These are phyloP conservation scores for Clarias macrocephalus DNA, from an alignment of 2,113 vertebrate species.

Conservation along the genomic window DNA sequence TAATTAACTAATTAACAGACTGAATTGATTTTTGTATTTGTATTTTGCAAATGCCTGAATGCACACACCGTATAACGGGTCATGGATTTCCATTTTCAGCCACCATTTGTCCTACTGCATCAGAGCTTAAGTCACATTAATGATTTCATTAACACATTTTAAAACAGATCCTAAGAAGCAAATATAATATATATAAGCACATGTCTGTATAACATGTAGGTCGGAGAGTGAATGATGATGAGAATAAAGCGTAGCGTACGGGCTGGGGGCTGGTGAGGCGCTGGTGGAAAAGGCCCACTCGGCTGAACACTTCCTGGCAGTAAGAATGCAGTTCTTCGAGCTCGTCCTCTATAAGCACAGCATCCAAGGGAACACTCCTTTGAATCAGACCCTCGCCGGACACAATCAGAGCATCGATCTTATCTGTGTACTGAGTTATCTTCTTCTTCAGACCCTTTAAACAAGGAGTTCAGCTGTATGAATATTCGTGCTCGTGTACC, in stretches of 20 bases:
- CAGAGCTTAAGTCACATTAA: neutral
- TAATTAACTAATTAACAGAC: neutral
- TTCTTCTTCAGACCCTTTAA: conserved; percentile 91
- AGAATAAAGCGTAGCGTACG: conserved; percentile 51
- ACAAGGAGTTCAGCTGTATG: neutral
- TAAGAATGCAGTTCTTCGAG: conserved; percentile 89
- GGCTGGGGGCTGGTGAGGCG: conserved; percentile 79
- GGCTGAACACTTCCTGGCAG: conserved; percentile 92
- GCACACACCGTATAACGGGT: neutral
- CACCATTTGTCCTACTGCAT: neutral
- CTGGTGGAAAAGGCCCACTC: conserved; percentile 89
- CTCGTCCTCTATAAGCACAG: conserved; percentile 86
- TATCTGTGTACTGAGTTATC: conserved; percentile 87
- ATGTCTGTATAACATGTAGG: neutral
- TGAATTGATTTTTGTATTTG: neutral
- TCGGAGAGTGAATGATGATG: neutral
- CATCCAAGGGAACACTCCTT: conserved; percentile 86
- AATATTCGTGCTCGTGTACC: neutral
- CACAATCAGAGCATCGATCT: conserved; percentile 89
- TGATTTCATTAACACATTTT: neutral
- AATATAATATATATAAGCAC: neutral
- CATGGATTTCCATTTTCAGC: neutral
- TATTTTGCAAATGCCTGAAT: neutral
- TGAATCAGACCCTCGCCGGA: conserved; percentile 91
- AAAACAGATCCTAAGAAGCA: neutral